Evolutionary conservation across 2,797 vertebrate genomes (phyloP).

Genomic region (Hoplostethus mediterraneus): DNA sequence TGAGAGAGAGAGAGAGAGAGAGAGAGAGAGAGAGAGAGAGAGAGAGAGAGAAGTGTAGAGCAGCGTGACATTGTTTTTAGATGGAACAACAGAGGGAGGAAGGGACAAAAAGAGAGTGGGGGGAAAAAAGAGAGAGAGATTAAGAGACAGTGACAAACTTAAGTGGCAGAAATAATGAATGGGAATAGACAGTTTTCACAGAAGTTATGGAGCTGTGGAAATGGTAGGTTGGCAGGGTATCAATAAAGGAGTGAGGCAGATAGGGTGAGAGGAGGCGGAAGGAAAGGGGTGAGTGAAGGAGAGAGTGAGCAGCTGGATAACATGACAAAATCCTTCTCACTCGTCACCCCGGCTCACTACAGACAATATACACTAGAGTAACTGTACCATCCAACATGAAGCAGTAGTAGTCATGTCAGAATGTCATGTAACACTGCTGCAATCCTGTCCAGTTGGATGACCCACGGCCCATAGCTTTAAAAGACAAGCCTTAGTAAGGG

Average conservation of each 20-base stretch:
- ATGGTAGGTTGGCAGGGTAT: not conserved
- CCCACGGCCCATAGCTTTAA: no score
- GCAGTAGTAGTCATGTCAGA: no score
- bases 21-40: slow-evolving; percentile 5
- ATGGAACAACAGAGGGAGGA: slow-evolving; percentile 4
- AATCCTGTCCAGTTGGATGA: no score
- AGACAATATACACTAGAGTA: no score
- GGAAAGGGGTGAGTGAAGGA: not conserved
- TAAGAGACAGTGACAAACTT: slow-evolving; percentile 1
- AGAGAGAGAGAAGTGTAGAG: not conserved
- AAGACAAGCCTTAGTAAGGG: no score
- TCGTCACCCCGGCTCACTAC: no score
- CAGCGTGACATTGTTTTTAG: slow-evolving; percentile 25
- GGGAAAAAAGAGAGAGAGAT: not conserved
- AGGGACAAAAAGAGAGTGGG: not conserved
- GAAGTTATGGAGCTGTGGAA: not conserved
- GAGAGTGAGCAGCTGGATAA: not conserved
- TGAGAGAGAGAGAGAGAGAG: not conserved
- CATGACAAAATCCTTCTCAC: no score
- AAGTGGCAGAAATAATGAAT: not conserved
- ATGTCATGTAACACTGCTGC: no score
- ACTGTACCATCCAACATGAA: no score
- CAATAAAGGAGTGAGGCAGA: no score
- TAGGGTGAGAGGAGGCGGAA: not conserved
- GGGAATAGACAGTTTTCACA: not conserved